These are phyloP conservation scores for Chaetura pelagica DNA, from an alignment of 2,113 vertebrate species.

Conservation along the genomic window DNA sequence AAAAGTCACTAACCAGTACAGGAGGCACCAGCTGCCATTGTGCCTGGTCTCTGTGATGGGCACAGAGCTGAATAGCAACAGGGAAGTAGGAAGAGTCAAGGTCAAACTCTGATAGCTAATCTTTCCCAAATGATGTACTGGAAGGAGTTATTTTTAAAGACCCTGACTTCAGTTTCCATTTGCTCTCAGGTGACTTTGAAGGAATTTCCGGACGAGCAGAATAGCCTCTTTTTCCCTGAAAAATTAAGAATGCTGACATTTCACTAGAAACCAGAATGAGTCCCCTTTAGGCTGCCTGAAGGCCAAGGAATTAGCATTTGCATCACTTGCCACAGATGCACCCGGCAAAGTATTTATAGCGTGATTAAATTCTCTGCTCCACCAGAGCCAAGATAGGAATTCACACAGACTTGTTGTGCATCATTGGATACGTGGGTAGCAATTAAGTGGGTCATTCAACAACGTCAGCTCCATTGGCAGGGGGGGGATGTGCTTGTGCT, in stretches of 20 bases:
- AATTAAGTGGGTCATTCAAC: not conserved
- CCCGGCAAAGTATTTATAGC: not conserved
- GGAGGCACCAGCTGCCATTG: accelerated
- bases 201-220: not conserved
- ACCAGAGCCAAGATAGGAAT: not conserved
- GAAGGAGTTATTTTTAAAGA: not conserved
- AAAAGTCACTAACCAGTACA: not conserved
- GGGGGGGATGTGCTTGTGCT: not conserved
- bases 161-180: not conserved
- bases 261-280: not conserved
- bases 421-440: not conserved
- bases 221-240: not conserved
- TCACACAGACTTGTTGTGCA: not conserved
- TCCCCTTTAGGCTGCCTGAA: not conserved
- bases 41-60: not conserved
- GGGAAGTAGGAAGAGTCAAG: not conserved
- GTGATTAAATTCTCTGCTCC: not conserved
- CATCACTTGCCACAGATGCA: not conserved
- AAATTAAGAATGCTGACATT: not conserved
- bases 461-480: not conserved
- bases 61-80: not conserved
- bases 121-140: not conserved
- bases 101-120: not conserved
- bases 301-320: not conserved
- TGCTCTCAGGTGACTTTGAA: not conserved